A percentile compares a stretch with the other conserved stretches of the same genome.
These are phyloP conservation scores for Sceloporus tristichus DNA, from an alignment of 2,113 vertebrate species.

Conservation along the genomic window DNA sequence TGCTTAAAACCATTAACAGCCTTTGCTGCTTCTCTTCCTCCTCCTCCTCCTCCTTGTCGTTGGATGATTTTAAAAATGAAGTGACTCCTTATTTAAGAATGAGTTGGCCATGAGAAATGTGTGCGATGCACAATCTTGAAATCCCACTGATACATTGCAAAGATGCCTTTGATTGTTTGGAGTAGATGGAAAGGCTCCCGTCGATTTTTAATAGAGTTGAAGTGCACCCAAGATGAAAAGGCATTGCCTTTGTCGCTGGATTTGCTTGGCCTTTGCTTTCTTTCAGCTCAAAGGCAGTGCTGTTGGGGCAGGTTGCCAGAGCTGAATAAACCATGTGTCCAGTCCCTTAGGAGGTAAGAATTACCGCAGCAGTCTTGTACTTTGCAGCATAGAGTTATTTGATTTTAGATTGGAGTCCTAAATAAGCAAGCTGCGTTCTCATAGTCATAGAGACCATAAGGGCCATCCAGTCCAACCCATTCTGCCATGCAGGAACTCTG, in stretches of 20 bases:
- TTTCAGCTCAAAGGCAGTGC: constrained; percentile 42
- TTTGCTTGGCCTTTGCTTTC: not conserved
- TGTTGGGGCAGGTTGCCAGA: constrained; percentile 46
- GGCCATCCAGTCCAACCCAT: too few species aligned
- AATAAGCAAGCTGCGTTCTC: constrained; percentile 64
- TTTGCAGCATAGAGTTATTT: constrained; percentile 67
- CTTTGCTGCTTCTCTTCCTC: too few species aligned
- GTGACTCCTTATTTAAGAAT: too few species aligned
- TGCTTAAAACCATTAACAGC: too few species aligned
- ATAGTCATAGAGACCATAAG: too few species aligned
- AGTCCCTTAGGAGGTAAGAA: constrained; percentile 61
- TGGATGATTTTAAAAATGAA: too few species aligned
- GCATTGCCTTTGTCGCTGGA: not conserved
- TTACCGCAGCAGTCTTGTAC: constrained; percentile 32
- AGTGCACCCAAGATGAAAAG: not conserved
- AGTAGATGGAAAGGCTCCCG: not conserved
- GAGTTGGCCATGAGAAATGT: too few species aligned
- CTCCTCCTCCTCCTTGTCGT: too few species aligned
- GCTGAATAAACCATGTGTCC: constrained; percentile 58
- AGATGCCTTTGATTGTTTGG: too few species aligned
- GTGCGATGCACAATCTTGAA: too few species aligned
- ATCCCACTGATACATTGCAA: too few species aligned
- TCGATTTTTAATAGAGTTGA: not conserved
- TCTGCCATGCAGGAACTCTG: too few species aligned
- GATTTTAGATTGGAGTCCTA: constrained; percentile 70